Evolutionary conservation across 2,113 vertebrate genomes (phyloP), one percentile per base, ranked within the genome.

Genomic region (Aldabrachelys gigantea): DNA sequence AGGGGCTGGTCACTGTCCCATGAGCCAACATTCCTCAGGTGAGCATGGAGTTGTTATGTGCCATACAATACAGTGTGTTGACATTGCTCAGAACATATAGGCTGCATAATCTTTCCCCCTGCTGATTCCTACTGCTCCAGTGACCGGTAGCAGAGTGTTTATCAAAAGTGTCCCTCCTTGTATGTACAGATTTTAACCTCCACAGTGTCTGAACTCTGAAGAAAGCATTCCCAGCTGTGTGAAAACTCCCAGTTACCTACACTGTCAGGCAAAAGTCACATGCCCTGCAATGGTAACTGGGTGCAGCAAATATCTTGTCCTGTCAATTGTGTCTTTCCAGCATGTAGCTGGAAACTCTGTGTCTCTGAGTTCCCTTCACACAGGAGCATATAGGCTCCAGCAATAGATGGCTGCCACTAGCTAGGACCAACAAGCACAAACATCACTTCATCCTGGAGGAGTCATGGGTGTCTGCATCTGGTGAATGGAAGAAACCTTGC

Each of bases 61-160:
- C 85, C 41, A 69, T 52, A 19, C 7, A 29, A 31, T 1, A 3
- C 5, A 41, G 50, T 16, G 65, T 4, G n/a, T 44, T 0, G 0
- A 24, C 47, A 1, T 19, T 9, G n/a, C 41, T 53, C 47, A 80
- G 87, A 85, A 89, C 10, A 22, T 75, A 19, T 25, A 7, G 21
- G 24, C 50, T 79, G 35, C 56, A 62, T n/a, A 65, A 27, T 5
- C 3, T 13, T 76, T 24, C 35, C 8, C 90, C 14, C 76, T 82
- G 52, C 47, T 84, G 72, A 76, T 72, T 84, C 44, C 19, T 65
- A 19, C 62, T 35, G 31, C 31, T 65, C 62, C 62, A 65, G 62
- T n/a, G 62, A 44, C 2, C 4, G 13, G 38, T 41, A 85, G 5
- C 7, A 24, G 6, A 9, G n/a, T 82, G 21, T 90, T 80, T 88